A percentile compares a stretch with the other conserved stretches of the same genome.
Conservation (phyloP, 2,797 vertebrate genomes). For the Fundulus diaphanus region DNA sequence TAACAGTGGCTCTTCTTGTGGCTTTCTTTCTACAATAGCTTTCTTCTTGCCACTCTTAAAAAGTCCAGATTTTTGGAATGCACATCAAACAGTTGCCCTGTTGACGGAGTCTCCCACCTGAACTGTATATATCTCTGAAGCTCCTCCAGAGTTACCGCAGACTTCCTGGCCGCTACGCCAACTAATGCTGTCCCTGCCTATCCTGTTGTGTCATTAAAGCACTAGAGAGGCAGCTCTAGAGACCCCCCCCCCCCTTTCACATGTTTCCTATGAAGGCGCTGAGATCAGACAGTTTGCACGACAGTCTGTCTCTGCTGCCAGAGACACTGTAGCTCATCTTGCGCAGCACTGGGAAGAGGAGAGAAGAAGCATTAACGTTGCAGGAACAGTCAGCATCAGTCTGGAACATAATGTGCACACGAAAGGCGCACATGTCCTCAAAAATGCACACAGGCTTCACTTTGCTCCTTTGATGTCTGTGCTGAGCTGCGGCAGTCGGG, state of each 20-base stretch:
- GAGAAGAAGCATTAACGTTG: slow-evolving; percentile 37
- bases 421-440: slow-evolving; percentile 17
- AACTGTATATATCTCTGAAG: not conserved
- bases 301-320: slow-evolving; percentile 54
- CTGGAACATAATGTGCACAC: slow-evolving; percentile 18
- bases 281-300: slow-evolving; percentile 57
- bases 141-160: not conserved
- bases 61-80: not conserved
- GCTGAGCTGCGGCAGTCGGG: slow-evolving; percentile 54
- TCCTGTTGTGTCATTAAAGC: not conserved
- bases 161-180: not conserved
- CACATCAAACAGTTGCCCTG: not conserved
- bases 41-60: not conserved
- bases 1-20: not conserved
- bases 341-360: slow-evolving; percentile 42
- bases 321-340: slow-evolving; percentile 62
- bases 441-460: slow-evolving; percentile 31
- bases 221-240: not conserved
- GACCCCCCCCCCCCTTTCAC: not conserved
- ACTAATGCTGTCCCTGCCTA: not conserved
- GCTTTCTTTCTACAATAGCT: not conserved
- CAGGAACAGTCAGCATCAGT: slow-evolving; percentile 41
- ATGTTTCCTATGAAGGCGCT: slow-evolving; percentile 29
- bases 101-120: not conserved
- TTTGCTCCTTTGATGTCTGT: slow-evolving; percentile 74